A percentile compares a stretch with the other conserved stretches of the same genome.
phyloP scores from a whole-genome alignment of 2,888 invertebrate species.

The Autographa gamma region DNA sequence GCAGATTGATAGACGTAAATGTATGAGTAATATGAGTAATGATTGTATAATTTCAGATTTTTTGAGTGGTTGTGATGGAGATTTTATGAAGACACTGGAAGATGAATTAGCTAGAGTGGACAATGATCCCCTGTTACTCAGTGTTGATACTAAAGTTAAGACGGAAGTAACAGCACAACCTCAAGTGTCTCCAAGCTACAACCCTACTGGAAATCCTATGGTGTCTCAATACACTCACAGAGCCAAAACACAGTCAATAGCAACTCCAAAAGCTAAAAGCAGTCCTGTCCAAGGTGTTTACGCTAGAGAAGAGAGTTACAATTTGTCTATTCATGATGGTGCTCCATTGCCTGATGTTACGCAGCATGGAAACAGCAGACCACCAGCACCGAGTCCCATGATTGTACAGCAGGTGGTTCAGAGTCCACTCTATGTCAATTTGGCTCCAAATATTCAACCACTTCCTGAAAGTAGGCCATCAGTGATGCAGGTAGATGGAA shows the following conservation, averaged over 20 bases:
- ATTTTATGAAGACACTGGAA: constrained; percentile 89
- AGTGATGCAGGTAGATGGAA: constrained; percentile 73
- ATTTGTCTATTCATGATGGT: constrained; percentile 69
- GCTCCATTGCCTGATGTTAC: constrained; percentile 74
- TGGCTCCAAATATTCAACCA: constrained; percentile 77
- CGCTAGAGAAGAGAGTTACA: constrained; percentile 75
- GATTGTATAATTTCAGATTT: constrained; percentile 86
- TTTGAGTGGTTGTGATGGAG: constrained; percentile 91
- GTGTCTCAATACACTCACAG: constrained; percentile 79
- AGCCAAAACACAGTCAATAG: constrained; percentile 54
- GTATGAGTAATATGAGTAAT: constrained; percentile 39
- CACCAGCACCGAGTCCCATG: constrained; percentile 75
- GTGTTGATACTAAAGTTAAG: constrained; percentile 74
- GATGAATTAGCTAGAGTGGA: constrained; percentile 80
- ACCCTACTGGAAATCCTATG: constrained; percentile 77
- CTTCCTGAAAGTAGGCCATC: constrained; percentile 73
- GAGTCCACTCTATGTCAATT: constrained; percentile 82
- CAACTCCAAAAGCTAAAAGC: constrained; percentile 67
- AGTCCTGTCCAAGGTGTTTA: constrained; percentile 76
- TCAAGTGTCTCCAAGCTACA: constrained; percentile 75
- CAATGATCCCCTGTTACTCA: constrained; percentile 73
- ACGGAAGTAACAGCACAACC: constrained; percentile 70
- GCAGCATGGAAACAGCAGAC: constrained; percentile 70
- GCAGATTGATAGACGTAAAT: constrained; percentile 29
- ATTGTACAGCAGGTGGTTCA: constrained; percentile 82